Evolutionary conservation across 2,797 vertebrate genomes (phyloP), one percentile per base, ranked within the genome.

Genomic region (Brotula barbata): DNA sequence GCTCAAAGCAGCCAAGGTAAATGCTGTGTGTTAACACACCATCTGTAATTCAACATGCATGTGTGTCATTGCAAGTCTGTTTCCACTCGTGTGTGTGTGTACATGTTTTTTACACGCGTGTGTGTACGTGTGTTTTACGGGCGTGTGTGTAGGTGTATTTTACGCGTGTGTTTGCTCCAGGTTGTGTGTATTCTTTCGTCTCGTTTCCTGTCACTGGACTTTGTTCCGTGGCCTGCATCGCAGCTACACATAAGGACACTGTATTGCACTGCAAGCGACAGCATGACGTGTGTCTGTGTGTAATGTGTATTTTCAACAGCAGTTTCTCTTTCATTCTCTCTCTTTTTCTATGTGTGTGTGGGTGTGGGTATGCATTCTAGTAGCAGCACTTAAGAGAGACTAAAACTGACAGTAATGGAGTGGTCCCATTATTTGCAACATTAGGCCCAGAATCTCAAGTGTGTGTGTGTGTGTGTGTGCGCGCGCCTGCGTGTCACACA

Each of bases 1-100:
- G 85, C 84, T 87, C 86, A 90, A 55, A 86, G 85, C 84, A 88
- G 88, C 85, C 82, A 85, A 90, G 90, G 90, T 91, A 90, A 89
- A 85, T 54, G 80, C 77, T 85, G 82, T 77, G 79, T 83, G 75
- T 83, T 75, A 37, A 71, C 33, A 51, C 80, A 52, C 65, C 62
- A 61, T 75, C 60, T 64, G 66, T 71, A 65, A 47, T 64, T 56
- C 69, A 62, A 73, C 70, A 11, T 73, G 86, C 86, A 83, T 82
- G 84, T 50, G 54, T 59, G 71, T 59, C 63, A 66, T 47, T 2
- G 63, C 8, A 23, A 39, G 45, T 62, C 39, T 16, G 28, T 68
- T 20, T 41, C 19, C 50, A 43, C 50, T 16, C 22, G 65, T 59
- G 44, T 47, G 53, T 39, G 40, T 33, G 45, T 17, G 17, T 16